A percentile compares a stretch with the other conserved stretches of the same genome.
phyloP scores from a whole-genome alignment of 1,140 invertebrate species.

The Tetragnatha versicolor region DNA sequence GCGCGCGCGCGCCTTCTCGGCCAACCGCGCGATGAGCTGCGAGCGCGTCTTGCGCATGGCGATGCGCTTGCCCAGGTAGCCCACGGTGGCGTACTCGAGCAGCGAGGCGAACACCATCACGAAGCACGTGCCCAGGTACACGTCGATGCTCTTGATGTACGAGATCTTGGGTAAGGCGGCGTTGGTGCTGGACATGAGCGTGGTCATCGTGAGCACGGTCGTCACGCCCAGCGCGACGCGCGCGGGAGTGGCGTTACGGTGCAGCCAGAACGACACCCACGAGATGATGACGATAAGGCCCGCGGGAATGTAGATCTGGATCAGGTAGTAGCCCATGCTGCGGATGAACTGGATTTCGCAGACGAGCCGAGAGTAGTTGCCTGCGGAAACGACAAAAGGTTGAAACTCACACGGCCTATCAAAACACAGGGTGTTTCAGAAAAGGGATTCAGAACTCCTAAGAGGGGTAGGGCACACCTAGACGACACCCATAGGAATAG shows the following conservation, averaged over 20 bases:
- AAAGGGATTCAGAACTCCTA: background rate
- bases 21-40: constrained; percentile 85
- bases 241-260: constrained; percentile 64
- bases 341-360: constrained; percentile 65
- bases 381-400: constrained; percentile 58
- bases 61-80: constrained; percentile 94
- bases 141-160: constrained; percentile 67
- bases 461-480: too few relatives aligned
- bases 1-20: constrained; percentile 70
- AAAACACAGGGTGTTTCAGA: background rate
- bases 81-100: constrained; percentile 88
- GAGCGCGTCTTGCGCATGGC: constrained; percentile 93
- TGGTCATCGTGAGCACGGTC: constrained; percentile 69
- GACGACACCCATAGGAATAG: too few relatives aligned
- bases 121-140: constrained; percentile 66
- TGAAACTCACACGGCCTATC: too few relatives aligned
- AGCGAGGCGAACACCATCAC: constrained; percentile 63
- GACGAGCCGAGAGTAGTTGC: constrained; percentile 67
- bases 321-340: constrained; percentile 69
- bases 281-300: constrained; percentile 67
- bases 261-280: constrained; percentile 69
- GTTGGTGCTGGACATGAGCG: constrained; percentile 68
- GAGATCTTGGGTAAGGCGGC: constrained; percentile 67
- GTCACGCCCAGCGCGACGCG: constrained; percentile 68
- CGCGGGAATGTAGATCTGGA: constrained; percentile 69